Evolutionary conservation across 2,797 vertebrate species (phyloP).

Genomic region (Corythornis leucogaster): DNA sequence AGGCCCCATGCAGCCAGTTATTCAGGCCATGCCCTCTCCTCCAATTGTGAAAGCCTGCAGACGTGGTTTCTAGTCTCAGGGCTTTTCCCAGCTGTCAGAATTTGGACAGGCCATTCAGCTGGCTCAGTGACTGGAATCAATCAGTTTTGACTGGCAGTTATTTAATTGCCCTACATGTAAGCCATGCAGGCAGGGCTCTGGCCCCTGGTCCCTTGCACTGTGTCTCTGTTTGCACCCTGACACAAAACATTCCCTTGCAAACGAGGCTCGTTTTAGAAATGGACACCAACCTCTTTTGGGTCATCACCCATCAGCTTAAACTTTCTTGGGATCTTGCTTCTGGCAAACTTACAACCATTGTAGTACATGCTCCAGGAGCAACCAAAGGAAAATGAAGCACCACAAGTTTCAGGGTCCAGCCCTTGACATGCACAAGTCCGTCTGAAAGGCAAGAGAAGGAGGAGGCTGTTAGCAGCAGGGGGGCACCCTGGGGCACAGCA

Average conservation of each 20-base stretch:
- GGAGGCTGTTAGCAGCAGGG: background rate
- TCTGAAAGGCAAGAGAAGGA: conserved; percentile 75
- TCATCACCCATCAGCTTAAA: conserved; percentile 96
- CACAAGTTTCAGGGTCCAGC: conserved; percentile 90
- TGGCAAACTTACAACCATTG: conserved; percentile 98
- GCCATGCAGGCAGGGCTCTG: background rate
- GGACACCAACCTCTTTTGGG: conserved; percentile 89
- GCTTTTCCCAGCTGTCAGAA: conserved; percentile 50
- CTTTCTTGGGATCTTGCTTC: conserved; percentile 98
- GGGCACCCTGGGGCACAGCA: background rate
- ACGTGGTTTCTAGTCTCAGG: conserved; percentile 7
- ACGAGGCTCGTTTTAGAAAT: conserved; percentile 37
- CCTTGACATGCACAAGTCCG: conserved; percentile 98
- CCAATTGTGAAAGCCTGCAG: conserved; percentile 22
- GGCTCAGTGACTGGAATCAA: conserved; percentile 38
- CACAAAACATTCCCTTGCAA: conserved; percentile 36
- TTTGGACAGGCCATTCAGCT: conserved; percentile 39
- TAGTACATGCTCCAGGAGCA: conserved; percentile 99
- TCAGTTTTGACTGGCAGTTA: conserved; percentile 30
- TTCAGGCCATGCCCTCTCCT: background rate
- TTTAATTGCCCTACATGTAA: conserved; percentile 12
- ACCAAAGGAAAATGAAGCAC: conserved; percentile 98
- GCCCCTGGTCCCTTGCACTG: background rate
- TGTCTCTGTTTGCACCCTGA: conserved; percentile 14
- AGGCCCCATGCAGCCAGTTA: background rate